A percentile compares a stretch with the other conserved stretches of the same genome.
Evolutionary conservation across 1,140 invertebrate species (phyloP).

Genomic region (Glomeris maerens): DNA sequence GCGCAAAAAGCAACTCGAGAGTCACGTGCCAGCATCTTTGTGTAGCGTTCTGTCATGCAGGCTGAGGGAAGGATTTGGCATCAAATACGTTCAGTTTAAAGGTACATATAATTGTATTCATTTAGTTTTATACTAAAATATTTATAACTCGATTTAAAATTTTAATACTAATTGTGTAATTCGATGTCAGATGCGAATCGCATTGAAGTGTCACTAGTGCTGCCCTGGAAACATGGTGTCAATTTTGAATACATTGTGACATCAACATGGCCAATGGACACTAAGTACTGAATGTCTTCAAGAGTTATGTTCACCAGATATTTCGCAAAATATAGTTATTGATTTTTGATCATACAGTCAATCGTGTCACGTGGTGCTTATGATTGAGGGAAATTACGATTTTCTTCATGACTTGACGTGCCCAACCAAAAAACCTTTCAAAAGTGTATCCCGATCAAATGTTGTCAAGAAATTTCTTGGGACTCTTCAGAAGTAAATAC

Average conservation of each 20-base stretch:
- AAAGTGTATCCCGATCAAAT: conserved; percentile 50
- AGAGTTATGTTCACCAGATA: not conserved
- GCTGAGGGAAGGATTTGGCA: conserved; percentile 60
- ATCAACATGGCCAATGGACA: conserved; percentile 42
- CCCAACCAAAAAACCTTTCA: conserved; percentile 47
- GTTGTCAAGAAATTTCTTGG: conserved; percentile 57
- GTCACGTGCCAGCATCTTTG: conserved; percentile 46
- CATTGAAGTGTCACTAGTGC: conserved; percentile 48
- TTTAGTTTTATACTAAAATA: not conserved
- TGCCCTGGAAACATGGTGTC: conserved; percentile 61
- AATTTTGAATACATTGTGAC: conserved; percentile 52
- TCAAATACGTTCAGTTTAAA: conserved; percentile 41
- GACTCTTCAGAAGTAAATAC: conserved; percentile 35
- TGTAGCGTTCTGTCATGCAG: conserved; percentile 56
- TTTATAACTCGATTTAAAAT: not conserved
- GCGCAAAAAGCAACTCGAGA: conserved; percentile 50
- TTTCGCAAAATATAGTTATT: conserved; percentile 3
- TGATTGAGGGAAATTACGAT: conserved; percentile 39
- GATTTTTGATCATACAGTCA: conserved; percentile 10
- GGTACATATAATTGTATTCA: conserved; percentile 3
- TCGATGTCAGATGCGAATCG: conserved; percentile 36
- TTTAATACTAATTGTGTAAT: conserved; percentile 6
- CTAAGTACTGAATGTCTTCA: conserved; percentile 35
- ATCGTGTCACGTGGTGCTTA: conserved; percentile 20
- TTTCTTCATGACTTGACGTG: conserved; percentile 66